These are phyloP conservation scores for Falco concolor DNA, from an alignment of 2,797 vertebrate species.

Conservation along the genomic window DNA sequence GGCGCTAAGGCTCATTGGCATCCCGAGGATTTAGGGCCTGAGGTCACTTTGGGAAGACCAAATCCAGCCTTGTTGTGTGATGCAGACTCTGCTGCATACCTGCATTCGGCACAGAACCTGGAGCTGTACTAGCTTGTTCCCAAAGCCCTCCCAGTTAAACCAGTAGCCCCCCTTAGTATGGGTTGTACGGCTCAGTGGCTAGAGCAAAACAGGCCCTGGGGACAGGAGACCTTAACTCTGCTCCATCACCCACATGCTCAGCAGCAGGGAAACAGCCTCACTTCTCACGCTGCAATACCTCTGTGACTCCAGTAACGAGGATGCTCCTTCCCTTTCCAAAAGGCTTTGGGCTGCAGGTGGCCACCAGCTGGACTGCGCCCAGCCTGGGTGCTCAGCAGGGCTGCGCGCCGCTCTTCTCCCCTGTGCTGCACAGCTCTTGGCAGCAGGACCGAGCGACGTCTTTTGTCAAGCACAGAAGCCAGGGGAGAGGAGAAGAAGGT, in stretches of 20 bases:
- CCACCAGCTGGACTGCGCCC: background rate
- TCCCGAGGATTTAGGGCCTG: background rate
- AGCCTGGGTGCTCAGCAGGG: background rate
- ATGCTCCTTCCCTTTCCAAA: background rate
- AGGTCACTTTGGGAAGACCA: background rate
- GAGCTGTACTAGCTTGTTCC: background rate
- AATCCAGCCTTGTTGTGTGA: background rate
- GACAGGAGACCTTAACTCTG: background rate
- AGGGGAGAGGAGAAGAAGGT: background rate
- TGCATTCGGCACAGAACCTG: background rate
- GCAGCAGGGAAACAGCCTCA: background rate
- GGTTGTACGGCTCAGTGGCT: background rate
- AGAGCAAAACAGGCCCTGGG: background rate
- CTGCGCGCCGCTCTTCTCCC: background rate
- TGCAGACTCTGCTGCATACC: background rate
- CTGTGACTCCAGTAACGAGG: background rate
- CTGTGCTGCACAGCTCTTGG: background rate
- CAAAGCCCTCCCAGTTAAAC: background rate
- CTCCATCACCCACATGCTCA: background rate
- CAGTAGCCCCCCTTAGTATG: background rate
- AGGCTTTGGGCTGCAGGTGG: background rate
- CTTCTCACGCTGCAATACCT: background rate
- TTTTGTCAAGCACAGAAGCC: background rate
- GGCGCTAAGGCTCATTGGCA: background rate
- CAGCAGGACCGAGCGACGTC: background rate